Evolutionary conservation across 2,113 vertebrate species (phyloP).

Genomic region (Toxostoma redivivum): DNA sequence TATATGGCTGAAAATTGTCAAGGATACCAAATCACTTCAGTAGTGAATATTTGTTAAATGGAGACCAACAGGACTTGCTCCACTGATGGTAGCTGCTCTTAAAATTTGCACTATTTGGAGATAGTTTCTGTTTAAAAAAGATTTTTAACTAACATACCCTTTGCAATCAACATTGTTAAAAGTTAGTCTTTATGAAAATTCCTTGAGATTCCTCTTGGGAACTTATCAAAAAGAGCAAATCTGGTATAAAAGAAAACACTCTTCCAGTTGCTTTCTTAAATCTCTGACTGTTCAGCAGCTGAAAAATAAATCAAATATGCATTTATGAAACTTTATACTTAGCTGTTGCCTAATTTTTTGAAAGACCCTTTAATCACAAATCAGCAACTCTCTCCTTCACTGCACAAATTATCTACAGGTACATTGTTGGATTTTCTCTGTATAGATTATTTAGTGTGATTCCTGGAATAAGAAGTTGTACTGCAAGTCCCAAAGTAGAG

Average conservation of each 20-base stretch:
- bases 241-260: background rate
- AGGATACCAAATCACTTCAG: background rate
- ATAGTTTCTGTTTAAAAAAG: background rate
- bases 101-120: background rate
- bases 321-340: background rate
- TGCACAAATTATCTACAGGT: background rate
- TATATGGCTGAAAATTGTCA: background rate
- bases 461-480: background rate
- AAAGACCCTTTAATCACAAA: background rate
- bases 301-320: background rate
- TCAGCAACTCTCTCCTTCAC: background rate
- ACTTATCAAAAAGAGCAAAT: background rate
- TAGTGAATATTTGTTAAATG: background rate
- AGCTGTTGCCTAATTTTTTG: background rate
- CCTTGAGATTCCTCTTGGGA: background rate
- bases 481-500: background rate
- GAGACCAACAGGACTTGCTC: background rate
- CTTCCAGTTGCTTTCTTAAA: background rate
- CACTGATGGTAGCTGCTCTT: background rate
- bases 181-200: background rate
- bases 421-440: background rate
- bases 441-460: background rate
- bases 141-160: background rate
- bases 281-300: background rate
- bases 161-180: background rate